Evolutionary conservation across 2,888 invertebrate genomes (phyloP).

Genomic region (Noctuana brunneofusca): DNA sequence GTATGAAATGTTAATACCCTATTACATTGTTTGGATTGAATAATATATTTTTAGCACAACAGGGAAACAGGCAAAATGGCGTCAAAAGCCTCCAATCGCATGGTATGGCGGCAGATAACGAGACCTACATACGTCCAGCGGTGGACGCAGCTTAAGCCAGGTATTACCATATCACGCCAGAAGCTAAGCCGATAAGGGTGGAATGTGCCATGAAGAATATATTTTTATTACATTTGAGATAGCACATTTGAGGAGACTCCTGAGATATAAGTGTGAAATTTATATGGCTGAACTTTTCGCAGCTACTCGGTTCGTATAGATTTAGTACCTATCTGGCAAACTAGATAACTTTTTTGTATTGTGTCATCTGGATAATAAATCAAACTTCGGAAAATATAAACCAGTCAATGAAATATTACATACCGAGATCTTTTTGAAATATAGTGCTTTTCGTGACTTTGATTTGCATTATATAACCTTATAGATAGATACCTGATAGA

Average conservation of each 20-base stretch:
- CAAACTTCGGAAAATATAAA: too few relatives aligned
- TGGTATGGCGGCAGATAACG: slow-evolving; percentile 19
- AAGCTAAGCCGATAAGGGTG: slow-evolving; percentile 27
- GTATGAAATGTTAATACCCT: too few relatives aligned
- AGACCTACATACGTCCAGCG: slow-evolving; percentile 29
- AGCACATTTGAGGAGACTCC: slow-evolving; percentile 4
- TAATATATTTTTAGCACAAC: not conserved
- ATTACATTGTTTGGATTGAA: too few relatives aligned
- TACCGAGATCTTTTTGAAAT: not conserved
- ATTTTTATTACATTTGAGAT: slow-evolving; percentile 24
- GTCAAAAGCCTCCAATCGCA: slow-evolving; percentile 2
- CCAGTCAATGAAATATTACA: too few relatives aligned
- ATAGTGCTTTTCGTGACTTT: not conserved
- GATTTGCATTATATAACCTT: too few relatives aligned
- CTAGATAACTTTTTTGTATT: not conserved
- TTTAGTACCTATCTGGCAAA: not conserved
- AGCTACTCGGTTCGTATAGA: not conserved
- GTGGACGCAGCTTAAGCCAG: slow-evolving; percentile 23
- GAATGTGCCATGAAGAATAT: slow-evolving; percentile 17
- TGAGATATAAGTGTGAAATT: slow-evolving; percentile 9
- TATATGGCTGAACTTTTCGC: slow-evolving; percentile 5
- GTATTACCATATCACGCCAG: slow-evolving; percentile 30
- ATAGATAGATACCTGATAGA: too few relatives aligned
- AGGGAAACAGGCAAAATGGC: slow-evolving; percentile 10
- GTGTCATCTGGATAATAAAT: not conserved